Evolutionary conservation across 2,113 vertebrate species (phyloP).

Genomic region (Otocyon megalotis): DNA sequence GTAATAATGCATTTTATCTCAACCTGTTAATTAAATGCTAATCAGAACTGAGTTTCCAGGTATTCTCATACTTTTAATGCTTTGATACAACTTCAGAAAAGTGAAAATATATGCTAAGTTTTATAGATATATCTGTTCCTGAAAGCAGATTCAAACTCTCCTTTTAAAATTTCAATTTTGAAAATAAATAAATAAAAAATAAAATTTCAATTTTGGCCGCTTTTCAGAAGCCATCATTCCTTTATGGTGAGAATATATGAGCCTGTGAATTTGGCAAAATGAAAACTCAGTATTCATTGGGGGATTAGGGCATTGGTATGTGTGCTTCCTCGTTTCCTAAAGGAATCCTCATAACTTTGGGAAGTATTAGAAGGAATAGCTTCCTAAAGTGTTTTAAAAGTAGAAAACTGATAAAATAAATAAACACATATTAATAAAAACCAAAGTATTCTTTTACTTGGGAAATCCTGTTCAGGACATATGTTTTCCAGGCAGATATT

Average conservation of each 20-base stretch:
- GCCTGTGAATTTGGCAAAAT: not conserved
- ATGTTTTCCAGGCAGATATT: slow-evolving; percentile 25
- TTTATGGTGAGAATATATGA: not conserved
- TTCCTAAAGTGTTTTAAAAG: not conserved
- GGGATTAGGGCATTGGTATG: not conserved
- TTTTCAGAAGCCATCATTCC: not conserved
- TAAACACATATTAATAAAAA: not conserved
- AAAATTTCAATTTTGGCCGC: not conserved
- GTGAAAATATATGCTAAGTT: not conserved
- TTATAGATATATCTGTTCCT: not conserved
- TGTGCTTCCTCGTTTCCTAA: not conserved
- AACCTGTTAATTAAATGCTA: slow-evolving; percentile 29
- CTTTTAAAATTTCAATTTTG: not conserved
- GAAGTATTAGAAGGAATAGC: not conserved
- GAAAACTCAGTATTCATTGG: not conserved
- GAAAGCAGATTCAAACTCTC: not conserved
- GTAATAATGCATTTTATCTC: not conserved
- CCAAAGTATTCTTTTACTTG: not conserved
- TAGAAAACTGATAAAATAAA: slow-evolving; percentile 3
- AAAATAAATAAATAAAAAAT: no score
- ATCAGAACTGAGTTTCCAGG: not conserved
- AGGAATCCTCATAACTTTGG: not conserved
- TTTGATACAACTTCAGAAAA: not conserved
- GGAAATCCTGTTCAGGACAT: not conserved
- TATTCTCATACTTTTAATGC: not conserved